Base-by-base conservation (phyloP, 2,888 invertebrate species). In the Idaea aversata region DNA sequence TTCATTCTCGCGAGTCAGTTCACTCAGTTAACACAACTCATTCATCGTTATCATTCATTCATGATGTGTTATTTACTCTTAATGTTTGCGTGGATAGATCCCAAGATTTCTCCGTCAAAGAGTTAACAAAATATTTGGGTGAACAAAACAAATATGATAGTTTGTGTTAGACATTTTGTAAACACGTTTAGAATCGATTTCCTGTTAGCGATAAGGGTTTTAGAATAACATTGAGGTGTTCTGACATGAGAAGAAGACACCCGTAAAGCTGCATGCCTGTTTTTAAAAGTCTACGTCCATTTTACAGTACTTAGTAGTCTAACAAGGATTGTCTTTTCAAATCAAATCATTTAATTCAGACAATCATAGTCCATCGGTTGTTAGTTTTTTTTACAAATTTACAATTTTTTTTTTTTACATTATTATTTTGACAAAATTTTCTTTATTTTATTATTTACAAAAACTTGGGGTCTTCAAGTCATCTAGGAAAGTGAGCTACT, bases 151-250 rank as follows among this genome's bases (percentile, higher is more conserved):
- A 16, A 34, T 62, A 57, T 7, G 47, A 61, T 25, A 10, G 61
- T 61, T 36, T 34, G 34, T 63, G 34, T 63, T 63, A 10, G 4
- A 61, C 36, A 36, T 36, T 47, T 59, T 58, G 57, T 25, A n/a
- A 63, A 81, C 80, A 79, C 47, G 78, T 77, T 77, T 73, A 73
- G 77, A 76, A 75, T 77, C 77, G 74, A 82, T 83, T 82, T 83
- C 83, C 83, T 83, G 83, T 83, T 82, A 80, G 78, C 80, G 83
- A 83, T 83, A 83, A 83, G 81, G 83, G 77, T 47, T 47, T 25
- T 47, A 13, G 47, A 10, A 10, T 47, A 47, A 47, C 7, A 47
- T 47, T 47, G 10, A 47, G 47, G 47, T 47, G 47, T 47, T 47
- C 36, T 7, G 10, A 47, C 47, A 47, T 47, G 47, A 47, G 4